Base-by-base conservation (phyloP, 2,113 vertebrate genomes). In the Dicentrarchus labrax region DNA sequence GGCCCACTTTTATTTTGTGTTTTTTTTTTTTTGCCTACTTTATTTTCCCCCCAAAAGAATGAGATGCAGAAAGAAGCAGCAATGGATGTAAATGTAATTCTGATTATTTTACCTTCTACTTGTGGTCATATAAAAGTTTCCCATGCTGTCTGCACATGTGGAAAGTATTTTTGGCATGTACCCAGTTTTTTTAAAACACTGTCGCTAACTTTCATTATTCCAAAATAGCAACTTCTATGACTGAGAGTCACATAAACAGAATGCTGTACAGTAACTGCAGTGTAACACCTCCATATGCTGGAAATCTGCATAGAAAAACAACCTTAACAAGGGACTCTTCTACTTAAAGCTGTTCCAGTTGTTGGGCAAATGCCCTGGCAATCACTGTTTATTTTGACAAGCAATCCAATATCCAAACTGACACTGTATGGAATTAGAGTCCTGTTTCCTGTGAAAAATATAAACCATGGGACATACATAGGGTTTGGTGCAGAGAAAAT, bases 361-460 rank as follows among this genome's bases (percentile, higher is more conserved):
- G 91, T 86, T 86, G 88, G 92, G 90, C 84, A 64, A 64, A 93
- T 86, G 84, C 84, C 82, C 76, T 64, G 57, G 83, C 22, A 89
- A 92, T 95, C 84, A 91, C 75, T 94, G 94, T 96, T 97, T 97
- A 95, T 96, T 94, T 95, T 95, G 89, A 94, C 93, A 95, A 84
- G 86, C 94, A 93, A 95, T 95, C 86, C 93, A 93, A 95, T 96
- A 96, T 96, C 93, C 93, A 96, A 96, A 95, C 88, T 95, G 95
- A 96, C 95, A 96, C 93, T 93, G 94, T 93, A 94, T 94, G 93
- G 94, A 96, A 96, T 96, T 96, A 96, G 96, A 94, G 72, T 89
- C 91, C 93, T 83, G 94, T 96, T 98, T 97, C 96, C 96, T 96
- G 93, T 97, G 95, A 94, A 96, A 93, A 93, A 90, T 85, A 87